Evolutionary conservation across 2,113 vertebrate genomes (phyloP).

Genomic region (Anguilla rostrata): DNA sequence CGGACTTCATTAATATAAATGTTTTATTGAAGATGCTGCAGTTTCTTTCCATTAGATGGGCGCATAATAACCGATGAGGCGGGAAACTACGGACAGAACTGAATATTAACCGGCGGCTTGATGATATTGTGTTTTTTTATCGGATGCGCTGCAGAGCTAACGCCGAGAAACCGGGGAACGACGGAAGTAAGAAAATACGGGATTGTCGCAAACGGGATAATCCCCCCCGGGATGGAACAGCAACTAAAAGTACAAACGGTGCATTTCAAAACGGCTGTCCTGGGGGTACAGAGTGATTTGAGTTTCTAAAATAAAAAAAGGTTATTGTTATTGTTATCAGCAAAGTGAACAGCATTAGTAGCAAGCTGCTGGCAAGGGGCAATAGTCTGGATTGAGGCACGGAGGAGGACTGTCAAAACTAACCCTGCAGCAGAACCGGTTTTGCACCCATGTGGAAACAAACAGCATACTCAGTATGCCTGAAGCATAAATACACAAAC

Average conservation of each 20-base stretch:
- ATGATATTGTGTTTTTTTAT: constrained; percentile 15
- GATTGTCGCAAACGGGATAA: neutral
- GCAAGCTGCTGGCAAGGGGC: neutral
- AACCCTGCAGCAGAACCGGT: neutral
- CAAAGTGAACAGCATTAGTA: neutral
- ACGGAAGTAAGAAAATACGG: neutral
- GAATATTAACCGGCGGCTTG: neutral
- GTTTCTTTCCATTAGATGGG: constrained; percentile 50
- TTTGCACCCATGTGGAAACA: too few relatives aligned
- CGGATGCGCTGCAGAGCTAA: neutral
- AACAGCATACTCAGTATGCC: too few relatives aligned
- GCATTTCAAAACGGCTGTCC: neutral
- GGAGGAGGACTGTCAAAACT: neutral
- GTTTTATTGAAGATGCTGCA: constrained; percentile 37
- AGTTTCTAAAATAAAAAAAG: neutral
- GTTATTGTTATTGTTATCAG: neutral
- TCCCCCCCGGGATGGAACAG: neutral
- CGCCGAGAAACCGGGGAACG: neutral
- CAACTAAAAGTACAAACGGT: neutral
- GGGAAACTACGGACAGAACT: constrained; percentile 2
- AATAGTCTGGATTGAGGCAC: neutral
- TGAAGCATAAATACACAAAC: too few relatives aligned
- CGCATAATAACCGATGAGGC: constrained; percentile 60
- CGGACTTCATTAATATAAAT: constrained; percentile 62
- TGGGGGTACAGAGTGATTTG: neutral